A percentile compares a stretch with the other conserved stretches of the same genome.
Conservation (phyloP, 2,888 invertebrate species). For the Pycnomerus fuliginosus region DNA sequence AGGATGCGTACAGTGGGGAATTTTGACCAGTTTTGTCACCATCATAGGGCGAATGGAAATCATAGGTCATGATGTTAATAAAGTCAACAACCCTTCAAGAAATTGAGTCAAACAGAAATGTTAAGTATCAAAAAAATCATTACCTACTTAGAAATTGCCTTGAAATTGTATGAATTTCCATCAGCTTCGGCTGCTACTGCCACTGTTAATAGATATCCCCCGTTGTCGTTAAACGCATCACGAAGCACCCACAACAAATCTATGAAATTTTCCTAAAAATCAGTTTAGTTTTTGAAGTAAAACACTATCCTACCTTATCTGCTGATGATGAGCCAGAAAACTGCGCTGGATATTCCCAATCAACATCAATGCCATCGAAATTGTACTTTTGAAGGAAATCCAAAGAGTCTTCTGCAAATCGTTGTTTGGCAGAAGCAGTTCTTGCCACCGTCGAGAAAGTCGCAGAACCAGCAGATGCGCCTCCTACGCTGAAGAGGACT, state of each 20-base stretch:
- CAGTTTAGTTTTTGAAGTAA: too few relatives aligned
- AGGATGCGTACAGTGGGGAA: constrained; percentile 61
- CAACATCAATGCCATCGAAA: constrained; percentile 19
- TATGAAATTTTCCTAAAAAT: constrained; percentile 14
- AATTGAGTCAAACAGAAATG: neutral
- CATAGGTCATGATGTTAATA: constrained; percentile 74
- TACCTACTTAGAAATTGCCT: constrained; percentile 54
- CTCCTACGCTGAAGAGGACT: too few relatives aligned
- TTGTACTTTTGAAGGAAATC: constrained; percentile 6
- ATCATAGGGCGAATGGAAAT: constrained; percentile 72
- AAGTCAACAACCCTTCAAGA: constrained; percentile 55
- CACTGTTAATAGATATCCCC: constrained; percentile 53
- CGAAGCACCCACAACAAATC: constrained; percentile 56
- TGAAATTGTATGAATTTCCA: constrained; percentile 59
- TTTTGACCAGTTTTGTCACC: constrained; percentile 65
- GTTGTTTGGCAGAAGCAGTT: constrained; percentile 46
- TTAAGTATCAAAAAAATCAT: neutral
- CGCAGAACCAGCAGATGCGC: constrained; percentile 60
- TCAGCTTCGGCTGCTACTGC: constrained; percentile 58
- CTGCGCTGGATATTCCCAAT: constrained; percentile 21
- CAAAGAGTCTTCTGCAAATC: constrained; percentile 18
- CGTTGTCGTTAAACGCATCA: constrained; percentile 55
- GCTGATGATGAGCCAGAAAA: too few relatives aligned
- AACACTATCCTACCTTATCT: too few relatives aligned
- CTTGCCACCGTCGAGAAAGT: constrained; percentile 53